phyloP scores from a whole-genome alignment of 2,113 vertebrate species.

The Melanotaenia duboulayi region DNA sequence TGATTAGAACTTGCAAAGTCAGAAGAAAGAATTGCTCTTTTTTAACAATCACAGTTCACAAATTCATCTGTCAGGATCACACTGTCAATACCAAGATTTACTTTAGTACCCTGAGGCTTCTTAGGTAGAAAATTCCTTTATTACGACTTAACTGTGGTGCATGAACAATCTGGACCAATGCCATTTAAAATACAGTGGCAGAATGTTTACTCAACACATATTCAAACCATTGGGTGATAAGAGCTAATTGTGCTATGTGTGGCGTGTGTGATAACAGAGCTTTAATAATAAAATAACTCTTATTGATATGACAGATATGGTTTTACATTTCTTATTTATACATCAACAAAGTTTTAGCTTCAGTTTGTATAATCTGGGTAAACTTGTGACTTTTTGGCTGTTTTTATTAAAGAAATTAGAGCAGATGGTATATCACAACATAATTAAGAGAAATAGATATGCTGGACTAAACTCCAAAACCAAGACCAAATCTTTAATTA shows the following conservation, averaged over 20 bases:
- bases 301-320: too few relatives aligned
- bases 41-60: not conserved
- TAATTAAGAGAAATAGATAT: not conserved
- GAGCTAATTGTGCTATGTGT: not conserved
- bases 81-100: not conserved
- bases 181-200: not conserved
- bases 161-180: not conserved
- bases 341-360: too few relatives aligned
- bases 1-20: not conserved
- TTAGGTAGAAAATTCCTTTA: not conserved
- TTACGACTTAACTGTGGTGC: not conserved
- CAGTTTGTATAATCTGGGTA: too few relatives aligned
- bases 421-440: not conserved
- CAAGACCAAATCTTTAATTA: conserved; percentile 14
- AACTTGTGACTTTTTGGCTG: too few relatives aligned
- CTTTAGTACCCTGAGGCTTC: not conserved
- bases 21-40: not conserved
- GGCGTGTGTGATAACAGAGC: not conserved
- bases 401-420: too few relatives aligned
- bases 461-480: conserved; percentile 5
- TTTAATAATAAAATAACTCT: not conserved
- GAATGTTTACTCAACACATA: not conserved
- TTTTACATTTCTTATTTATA: too few relatives aligned
- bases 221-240: not conserved
- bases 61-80: not conserved